Evolutionary conservation across 2,113 vertebrate species (phyloP), one percentile per base, ranked within the genome.

Genomic region (western clawed frog (Xenopus tropicalis)): DNA sequence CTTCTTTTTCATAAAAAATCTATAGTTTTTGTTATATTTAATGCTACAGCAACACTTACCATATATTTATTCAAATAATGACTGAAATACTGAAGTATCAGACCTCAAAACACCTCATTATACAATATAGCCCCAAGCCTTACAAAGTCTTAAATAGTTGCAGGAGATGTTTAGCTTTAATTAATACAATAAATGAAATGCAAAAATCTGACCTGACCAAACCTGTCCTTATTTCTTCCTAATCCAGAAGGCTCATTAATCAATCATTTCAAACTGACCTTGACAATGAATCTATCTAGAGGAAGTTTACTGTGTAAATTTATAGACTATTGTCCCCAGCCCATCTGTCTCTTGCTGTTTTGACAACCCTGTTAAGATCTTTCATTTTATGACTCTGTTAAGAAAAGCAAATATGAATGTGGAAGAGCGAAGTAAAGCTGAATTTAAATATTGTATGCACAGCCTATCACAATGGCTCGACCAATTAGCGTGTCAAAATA

Each of bases 161-260:
- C 9, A 64, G 4, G 1, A 14, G 11, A 46, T 16, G 42, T 56
- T 4, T 51, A 2, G 37, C 17, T 13, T 42, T 17, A 59, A 70
- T 69, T 48, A 78, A 82, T 3, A 56, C 54, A 69, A 25, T 17
- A 51, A 83, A 92, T 92, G 94, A 69, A 93, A 93, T 93, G 92
- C 90, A 93, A 85, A 80, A 83, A 71, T 79, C 79, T 85, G 88
- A 87, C 82, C 86, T 72, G 37, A 11, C 42, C 80, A 79, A 78
- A 77, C 78, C 73, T 83, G 81, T 77, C 80, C 80, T 81, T 82
- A 70, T 80, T 85, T 77, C 69, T 48, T 77, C 37, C 70, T 80
- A 78, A 86, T 86, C 85, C 82, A 78, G 85, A 88, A 85, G 86
- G 85, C 86, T 90, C 89, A 86, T 92, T 91, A 91, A 96, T 96